These are phyloP conservation scores for Decapterus maruadsi DNA, from an alignment of 2,797 vertebrate genomes.

Conservation along the genomic window DNA sequence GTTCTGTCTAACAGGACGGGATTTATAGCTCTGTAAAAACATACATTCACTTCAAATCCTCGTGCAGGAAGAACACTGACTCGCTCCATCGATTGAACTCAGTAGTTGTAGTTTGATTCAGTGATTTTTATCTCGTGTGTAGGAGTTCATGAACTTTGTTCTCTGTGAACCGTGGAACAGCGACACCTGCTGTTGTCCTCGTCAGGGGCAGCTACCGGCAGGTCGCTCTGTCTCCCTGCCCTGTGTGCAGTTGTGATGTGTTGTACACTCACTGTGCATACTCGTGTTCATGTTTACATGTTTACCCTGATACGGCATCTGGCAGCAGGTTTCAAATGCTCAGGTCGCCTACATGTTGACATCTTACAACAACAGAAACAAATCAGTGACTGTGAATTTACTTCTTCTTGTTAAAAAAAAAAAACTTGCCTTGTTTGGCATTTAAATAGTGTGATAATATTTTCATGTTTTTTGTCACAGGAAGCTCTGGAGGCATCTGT, in stretches of 20 bases:
- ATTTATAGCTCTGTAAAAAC: not conserved
- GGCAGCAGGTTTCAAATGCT: not conserved
- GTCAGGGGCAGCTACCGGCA: not conserved
- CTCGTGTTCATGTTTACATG: not conserved
- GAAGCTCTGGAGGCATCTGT: conserved; percentile 97
- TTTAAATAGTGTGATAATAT: not conserved
- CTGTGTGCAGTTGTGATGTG: not conserved
- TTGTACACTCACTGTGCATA: not conserved
- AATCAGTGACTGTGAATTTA: not conserved
- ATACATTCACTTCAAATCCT: not conserved
- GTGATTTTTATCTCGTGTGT: not conserved
- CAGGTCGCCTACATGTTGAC: not conserved
- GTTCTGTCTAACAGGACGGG: not conserved
- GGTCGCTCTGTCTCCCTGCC: not conserved
- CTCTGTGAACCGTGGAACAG: not conserved
- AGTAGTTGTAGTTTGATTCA: not conserved
- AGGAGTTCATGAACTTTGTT: not conserved
- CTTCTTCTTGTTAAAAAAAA: not conserved
- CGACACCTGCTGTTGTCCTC: not conserved
- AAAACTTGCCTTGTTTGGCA: not conserved
- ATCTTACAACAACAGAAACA: not conserved
- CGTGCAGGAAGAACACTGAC: not conserved
- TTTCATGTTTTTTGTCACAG: conserved; percentile 73
- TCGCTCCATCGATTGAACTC: not conserved
- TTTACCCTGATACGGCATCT: conserved; percentile 9